phyloP scores from a whole-genome alignment of 2,888 invertebrate genomes.

The Willowsia nigromaculata region DNA sequence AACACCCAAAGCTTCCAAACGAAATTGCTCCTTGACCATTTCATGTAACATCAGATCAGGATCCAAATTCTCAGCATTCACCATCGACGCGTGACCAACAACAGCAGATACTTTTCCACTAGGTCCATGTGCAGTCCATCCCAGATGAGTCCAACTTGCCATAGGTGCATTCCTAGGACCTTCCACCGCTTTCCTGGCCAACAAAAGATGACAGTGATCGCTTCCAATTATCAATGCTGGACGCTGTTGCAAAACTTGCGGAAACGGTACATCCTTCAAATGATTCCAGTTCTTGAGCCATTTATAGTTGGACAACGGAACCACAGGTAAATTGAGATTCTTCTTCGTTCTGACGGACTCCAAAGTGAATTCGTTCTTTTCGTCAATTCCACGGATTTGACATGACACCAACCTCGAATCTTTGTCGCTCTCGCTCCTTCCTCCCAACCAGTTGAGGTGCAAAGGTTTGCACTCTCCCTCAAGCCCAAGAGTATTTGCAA shows the following conservation, averaged over 20 bases:
- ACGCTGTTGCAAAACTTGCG: not conserved
- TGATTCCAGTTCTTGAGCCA: not conserved
- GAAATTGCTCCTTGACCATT: not conserved
- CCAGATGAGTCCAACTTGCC: not conserved
- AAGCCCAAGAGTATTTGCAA: slow-evolving; percentile 49
- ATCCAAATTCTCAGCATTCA: not conserved
- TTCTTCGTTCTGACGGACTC: not conserved
- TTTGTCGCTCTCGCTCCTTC: not conserved
- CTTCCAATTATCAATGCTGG: not conserved
- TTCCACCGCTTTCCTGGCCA: not conserved
- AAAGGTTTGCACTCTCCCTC: not conserved
- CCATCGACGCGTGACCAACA: not conserved
- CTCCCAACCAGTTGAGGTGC: not conserved
- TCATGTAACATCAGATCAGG: not conserved
- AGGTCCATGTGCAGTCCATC: not conserved
- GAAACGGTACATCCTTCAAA: not conserved
- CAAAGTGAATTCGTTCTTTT: not conserved
- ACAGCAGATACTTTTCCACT: not conserved
- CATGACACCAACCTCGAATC: not conserved
- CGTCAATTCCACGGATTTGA: not conserved
- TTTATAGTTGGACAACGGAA: slow-evolving; percentile 7
- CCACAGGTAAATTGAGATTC: slow-evolving; percentile 19
- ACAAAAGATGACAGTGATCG: not conserved
- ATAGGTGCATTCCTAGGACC: not conserved
- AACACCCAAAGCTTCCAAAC: not conserved